Evolutionary conservation across 2,797 vertebrate species (phyloP).

Genomic region (Lepidocolaptes lacrymiger): DNA sequence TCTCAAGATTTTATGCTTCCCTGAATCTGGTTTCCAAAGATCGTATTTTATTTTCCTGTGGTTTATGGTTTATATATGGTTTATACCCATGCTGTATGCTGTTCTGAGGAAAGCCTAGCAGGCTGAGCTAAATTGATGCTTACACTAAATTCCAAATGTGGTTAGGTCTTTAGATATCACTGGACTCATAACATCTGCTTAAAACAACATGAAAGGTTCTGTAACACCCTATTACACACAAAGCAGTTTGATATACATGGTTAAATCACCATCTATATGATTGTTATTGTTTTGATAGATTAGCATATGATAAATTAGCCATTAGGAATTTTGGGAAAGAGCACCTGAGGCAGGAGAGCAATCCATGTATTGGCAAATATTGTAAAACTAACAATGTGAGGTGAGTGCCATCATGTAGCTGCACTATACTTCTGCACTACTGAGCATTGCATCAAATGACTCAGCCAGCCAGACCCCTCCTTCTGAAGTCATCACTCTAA

Average conservation of each 20-base stretch:
- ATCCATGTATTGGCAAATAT: not conserved
- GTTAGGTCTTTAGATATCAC: not conserved
- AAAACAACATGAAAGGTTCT: not conserved
- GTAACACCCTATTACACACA: not conserved
- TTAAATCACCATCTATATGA: not conserved
- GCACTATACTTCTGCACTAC: not conserved
- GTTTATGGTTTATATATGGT: not conserved
- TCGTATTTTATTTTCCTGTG: not conserved
- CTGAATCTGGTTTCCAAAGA: not conserved
- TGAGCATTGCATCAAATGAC: not conserved
- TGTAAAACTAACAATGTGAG: rapidly evolving
- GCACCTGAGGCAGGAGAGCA: not conserved
- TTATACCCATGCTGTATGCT: too few species aligned
- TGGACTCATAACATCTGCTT: rapidly evolving
- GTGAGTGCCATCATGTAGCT: not conserved
- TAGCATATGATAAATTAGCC: not conserved
- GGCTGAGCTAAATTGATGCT: not conserved
- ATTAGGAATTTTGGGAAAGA: not conserved
- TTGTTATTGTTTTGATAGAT: not conserved
- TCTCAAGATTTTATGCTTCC: not conserved
- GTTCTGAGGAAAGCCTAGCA: not conserved
- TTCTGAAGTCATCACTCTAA: not conserved
- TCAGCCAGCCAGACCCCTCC: not conserved
- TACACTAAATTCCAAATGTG: not conserved
- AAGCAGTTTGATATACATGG: rapidly evolving